These are phyloP conservation scores for Minunthozetes semirufus DNA, from an alignment of 2,888 invertebrate species.

Conservation along the genomic window DNA sequence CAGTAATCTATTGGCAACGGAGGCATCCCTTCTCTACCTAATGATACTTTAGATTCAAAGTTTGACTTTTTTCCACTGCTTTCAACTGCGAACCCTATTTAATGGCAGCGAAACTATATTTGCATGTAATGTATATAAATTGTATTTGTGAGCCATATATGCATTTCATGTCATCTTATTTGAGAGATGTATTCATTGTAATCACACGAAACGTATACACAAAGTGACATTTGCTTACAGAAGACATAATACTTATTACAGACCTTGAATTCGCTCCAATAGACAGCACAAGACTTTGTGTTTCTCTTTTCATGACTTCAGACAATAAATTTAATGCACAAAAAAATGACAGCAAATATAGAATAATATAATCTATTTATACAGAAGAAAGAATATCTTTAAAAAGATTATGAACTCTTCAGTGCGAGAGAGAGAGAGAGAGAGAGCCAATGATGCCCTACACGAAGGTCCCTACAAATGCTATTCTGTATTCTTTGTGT, in stretches of 20 bases:
- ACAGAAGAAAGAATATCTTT: neutral
- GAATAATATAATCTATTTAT: no score
- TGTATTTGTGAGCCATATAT: neutral
- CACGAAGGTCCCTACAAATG: neutral
- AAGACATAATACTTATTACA: neutral
- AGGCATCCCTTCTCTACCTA: neutral
- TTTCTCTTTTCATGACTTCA: constrained; percentile 18
- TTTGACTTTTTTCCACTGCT: no score
- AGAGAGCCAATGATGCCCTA: neutral
- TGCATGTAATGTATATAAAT: constrained; percentile 7
- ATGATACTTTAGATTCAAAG: constrained; percentile 6
- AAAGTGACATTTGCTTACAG: constrained; percentile 17
- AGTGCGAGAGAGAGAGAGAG: neutral
- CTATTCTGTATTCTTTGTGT: neutral
- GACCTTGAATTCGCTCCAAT: neutral
- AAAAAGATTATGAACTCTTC: neutral
- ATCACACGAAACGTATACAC: constrained; percentile 19
- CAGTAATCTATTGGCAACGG: no score
- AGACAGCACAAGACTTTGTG: neutral
- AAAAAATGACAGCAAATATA: neutral
- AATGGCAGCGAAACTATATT: neutral
- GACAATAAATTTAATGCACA: constrained; percentile 16
- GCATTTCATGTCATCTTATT: constrained; percentile 6
- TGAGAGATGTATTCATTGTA: neutral
- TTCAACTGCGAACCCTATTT: no score